phyloP scores from a whole-genome alignment of 1,140 invertebrate genomes.

The Oryzaephilus surinamensis region DNA sequence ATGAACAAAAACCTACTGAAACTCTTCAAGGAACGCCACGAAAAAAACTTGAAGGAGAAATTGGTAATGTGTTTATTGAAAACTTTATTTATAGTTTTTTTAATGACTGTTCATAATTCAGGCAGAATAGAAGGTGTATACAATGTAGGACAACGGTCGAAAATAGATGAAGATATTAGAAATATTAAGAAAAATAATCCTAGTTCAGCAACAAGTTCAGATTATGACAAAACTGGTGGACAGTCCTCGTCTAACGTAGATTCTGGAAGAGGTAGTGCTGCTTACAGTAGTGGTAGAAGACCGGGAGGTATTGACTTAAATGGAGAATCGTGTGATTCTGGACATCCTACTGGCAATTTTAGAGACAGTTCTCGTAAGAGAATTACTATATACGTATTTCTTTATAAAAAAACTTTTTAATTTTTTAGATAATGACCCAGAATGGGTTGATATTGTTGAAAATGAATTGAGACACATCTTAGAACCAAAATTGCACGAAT shows the following conservation, averaged over 20 bases:
- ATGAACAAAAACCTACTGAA: constrained; percentile 19
- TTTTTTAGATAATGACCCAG: constrained; percentile 55
- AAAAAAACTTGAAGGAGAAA: constrained; percentile 31
- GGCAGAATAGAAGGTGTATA: constrained; percentile 35
- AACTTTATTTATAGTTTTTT: too few species aligned
- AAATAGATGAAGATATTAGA: constrained; percentile 26
- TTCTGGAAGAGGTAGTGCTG: constrained; percentile 63
- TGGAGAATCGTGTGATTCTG: constrained; percentile 39
- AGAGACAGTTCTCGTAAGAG: constrained; percentile 4
- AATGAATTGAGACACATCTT: constrained; percentile 66
- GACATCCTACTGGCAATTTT: too few species aligned
- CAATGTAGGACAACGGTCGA: constrained; percentile 25
- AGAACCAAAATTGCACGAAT: constrained; percentile 51
- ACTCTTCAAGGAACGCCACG: constrained; percentile 25
- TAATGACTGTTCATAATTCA: too few species aligned
- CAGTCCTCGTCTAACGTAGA: constrained; percentile 60
- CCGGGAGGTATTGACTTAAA: constrained; percentile 39
- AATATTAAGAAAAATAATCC: constrained; percentile 41
- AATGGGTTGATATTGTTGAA: constrained; percentile 77
- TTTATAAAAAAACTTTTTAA: background rate
- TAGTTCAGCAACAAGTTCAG: constrained; percentile 45
- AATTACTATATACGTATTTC: background rate
- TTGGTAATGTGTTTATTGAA: too few species aligned
- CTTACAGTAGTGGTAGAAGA: constrained; percentile 59
- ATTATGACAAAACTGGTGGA: constrained; percentile 59